These are phyloP conservation scores for Ammodytes dubius DNA, from an alignment of 2,113 vertebrate genomes.

Conservation along the genomic window DNA sequence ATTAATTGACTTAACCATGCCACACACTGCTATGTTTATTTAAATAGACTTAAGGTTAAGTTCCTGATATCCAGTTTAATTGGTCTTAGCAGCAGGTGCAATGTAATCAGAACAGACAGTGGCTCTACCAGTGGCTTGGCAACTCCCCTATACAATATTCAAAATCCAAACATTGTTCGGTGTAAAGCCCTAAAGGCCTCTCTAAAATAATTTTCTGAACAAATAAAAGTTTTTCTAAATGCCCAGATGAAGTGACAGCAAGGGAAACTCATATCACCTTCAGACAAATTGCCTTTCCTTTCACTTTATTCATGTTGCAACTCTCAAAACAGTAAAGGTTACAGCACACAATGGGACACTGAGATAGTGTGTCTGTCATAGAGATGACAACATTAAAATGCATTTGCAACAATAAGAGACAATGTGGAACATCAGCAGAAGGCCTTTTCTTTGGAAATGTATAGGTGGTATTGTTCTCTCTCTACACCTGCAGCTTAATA, in stretches of 20 bases:
- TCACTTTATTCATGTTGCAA: slow-evolving; percentile 80
- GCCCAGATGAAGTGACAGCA: background rate
- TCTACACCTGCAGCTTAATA: slow-evolving; percentile 62
- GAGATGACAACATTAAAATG: slow-evolving; percentile 67
- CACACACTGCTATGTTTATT: background rate
- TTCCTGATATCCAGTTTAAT: background rate
- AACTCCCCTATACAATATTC: background rate
- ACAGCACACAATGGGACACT: slow-evolving; percentile 73
- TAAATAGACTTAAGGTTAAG: slow-evolving; percentile 14
- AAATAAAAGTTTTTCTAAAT: background rate
- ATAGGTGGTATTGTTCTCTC: slow-evolving; percentile 53
- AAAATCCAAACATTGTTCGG: background rate
- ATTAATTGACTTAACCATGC: background rate
- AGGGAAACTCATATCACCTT: background rate
- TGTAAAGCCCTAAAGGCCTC: background rate
- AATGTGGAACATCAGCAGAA: slow-evolving; percentile 62
- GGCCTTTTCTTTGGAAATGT: slow-evolving; percentile 78
- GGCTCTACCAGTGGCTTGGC: background rate
- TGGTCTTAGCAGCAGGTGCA: background rate
- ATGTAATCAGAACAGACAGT: background rate
- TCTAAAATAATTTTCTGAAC: background rate
- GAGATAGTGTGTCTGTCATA: slow-evolving; percentile 63
- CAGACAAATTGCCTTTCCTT: slow-evolving; percentile 53
- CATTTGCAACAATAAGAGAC: slow-evolving; percentile 60
- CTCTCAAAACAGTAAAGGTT: slow-evolving; percentile 74